Percentiles rank a stretch among this genome's conserved stretches.
Conservation (phyloP, 2,888 invertebrate genomes). For the Phortica okadai region DNA sequence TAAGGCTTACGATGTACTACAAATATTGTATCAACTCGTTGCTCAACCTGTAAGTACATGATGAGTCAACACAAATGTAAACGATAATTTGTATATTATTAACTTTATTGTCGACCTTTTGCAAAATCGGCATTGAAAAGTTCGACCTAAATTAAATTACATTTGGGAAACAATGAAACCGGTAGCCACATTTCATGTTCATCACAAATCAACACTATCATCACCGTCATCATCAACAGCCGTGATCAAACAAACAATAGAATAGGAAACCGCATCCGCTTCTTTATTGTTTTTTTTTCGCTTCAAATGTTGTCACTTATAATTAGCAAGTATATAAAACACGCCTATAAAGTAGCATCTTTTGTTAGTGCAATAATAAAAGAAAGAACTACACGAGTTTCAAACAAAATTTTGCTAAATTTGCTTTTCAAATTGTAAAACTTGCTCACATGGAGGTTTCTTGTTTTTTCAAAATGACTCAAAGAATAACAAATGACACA, state of each 20-base stretch:
- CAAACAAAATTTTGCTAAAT: neutral
- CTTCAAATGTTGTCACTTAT: neutral
- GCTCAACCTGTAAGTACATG: too few relatives aligned
- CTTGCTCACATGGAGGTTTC: too few relatives aligned
- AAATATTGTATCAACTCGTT: too few relatives aligned
- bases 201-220: neutral
- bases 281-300: neutral
- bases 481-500: neutral
- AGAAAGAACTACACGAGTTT: neutral
- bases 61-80: too few relatives aligned
- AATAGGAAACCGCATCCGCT: neutral
- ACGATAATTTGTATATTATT: too few relatives aligned
- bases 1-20: too few relatives aligned
- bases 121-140: neutral
- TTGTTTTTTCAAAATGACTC: too few relatives aligned
- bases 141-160: neutral
- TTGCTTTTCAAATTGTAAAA: neutral
- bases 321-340: slow-evolving; percentile 22
- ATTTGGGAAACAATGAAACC: neutral
- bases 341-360: neutral
- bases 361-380: neutral
- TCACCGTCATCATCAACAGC: neutral
- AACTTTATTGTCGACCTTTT: neutral
- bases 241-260: too few relatives aligned
- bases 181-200: neutral